Conservation (phyloP, 2,888 invertebrate species). For the Synanthedon andrenaeformis region DNA sequence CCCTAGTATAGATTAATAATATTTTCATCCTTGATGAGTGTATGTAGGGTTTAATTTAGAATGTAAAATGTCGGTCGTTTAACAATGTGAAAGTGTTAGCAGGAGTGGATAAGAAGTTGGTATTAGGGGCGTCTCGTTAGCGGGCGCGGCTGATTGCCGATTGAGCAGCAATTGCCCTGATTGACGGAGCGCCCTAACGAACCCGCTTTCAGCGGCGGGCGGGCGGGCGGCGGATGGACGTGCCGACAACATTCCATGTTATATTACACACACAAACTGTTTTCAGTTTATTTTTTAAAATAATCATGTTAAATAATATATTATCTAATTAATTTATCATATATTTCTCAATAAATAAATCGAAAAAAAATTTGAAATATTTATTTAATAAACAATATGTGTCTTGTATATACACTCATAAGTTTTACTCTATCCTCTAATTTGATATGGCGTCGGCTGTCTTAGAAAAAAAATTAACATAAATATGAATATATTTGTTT, state of each 20-base stretch:
- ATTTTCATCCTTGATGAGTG: too few relatives aligned
- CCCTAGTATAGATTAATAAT: too few relatives aligned
- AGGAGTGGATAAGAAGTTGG: conserved; percentile 48
- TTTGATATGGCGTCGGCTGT: too few relatives aligned
- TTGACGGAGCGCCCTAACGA: conserved; percentile 67
- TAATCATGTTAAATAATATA: too few relatives aligned
- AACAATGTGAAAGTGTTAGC: not conserved
- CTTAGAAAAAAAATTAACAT: too few relatives aligned
- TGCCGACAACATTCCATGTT: conserved; percentile 15
- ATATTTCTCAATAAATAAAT: too few relatives aligned
- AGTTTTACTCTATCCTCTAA: too few relatives aligned
- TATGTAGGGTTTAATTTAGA: not conserved
- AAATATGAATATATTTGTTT: too few relatives aligned
- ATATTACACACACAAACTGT: not conserved
- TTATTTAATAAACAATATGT: too few relatives aligned
- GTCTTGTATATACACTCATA: too few relatives aligned
- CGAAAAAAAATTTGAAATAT: too few relatives aligned
- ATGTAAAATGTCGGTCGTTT: not conserved
- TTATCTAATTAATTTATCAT: too few relatives aligned
- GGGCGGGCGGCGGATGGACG: conserved; percentile 26
- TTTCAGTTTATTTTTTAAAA: not conserved
- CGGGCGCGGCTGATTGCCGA: conserved; percentile 64
- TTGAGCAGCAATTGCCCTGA: conserved; percentile 71
- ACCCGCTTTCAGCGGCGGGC: conserved; percentile 48
- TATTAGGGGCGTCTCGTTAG: conserved; percentile 54